These are phyloP conservation scores for Erannis defoliaria DNA, from an alignment of 2,888 invertebrate species.

Conservation along the genomic window DNA sequence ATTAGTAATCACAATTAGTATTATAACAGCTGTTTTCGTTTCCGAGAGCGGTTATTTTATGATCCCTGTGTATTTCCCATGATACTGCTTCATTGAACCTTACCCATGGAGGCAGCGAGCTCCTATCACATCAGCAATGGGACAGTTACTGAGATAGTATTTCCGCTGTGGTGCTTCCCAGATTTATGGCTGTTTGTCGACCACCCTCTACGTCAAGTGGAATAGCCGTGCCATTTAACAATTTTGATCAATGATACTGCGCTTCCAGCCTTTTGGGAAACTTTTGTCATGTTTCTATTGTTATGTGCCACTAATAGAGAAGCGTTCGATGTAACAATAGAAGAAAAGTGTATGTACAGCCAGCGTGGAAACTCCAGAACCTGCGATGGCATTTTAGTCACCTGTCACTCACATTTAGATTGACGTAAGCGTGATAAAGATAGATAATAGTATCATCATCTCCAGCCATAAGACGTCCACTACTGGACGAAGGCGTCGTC, in stretches of 20 bases:
- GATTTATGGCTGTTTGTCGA: conserved; percentile 73
- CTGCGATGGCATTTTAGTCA: too few species aligned
- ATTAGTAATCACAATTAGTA: too few species aligned
- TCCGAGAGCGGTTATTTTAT: background rate
- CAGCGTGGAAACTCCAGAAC: too few species aligned
- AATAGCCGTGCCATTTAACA: conserved; percentile 61
- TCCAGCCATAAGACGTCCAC: too few species aligned
- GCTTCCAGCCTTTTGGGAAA: conserved; percentile 39
- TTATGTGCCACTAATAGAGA: conserved; percentile 13
- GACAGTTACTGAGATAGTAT: conserved; percentile 63
- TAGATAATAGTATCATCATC: too few species aligned
- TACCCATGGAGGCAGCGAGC: background rate
- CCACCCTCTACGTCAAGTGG: conserved; percentile 63
- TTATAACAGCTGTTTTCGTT: too few species aligned
- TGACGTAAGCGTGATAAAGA: too few species aligned
- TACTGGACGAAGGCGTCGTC: too few species aligned
- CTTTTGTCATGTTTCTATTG: conserved; percentile 24
- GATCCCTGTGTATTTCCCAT: too few species aligned
- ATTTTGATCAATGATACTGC: conserved; percentile 67
- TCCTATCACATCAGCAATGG: conserved; percentile 39
- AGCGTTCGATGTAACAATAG: background rate
- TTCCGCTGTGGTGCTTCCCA: conserved; percentile 54
- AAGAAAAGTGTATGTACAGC: background rate
- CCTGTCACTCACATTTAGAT: too few species aligned
- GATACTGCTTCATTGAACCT: background rate